Base-by-base conservation (phyloP, 1,140 invertebrate genomes). In the Potamilus streckersoni region DNA sequence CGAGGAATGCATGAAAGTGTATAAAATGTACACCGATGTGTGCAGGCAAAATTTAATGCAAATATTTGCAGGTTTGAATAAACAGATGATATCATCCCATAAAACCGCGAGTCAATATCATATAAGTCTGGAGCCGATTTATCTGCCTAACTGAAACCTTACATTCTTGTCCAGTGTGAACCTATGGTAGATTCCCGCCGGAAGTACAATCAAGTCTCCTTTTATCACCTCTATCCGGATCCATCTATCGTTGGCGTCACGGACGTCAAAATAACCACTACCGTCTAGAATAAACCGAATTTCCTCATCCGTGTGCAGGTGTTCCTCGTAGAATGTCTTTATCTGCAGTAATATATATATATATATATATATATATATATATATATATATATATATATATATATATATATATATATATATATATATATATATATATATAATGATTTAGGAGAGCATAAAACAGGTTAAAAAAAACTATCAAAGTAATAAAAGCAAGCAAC, bases 291-390 rank as follows among this genome's bases (percentile, higher is more conserved):
- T 91, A 65, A 96, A 93, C 67, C 98, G 93, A 80, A 99, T 98
- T 91, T 99, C 98, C 89, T 99, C 98, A 91, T 99, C 98, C 2
- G 95, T 95, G 87, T 99, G 98, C 64, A 99, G 91, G 91, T 99
- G 98, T 89, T 99, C 98, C 12, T 92, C 93, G 84, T 93, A 98
- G 89, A 99, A 99, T 12, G 91, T 93, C 87, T 97, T 97, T 12
- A 99, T 85, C 92, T 94, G 78, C 55, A 82, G 80, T 67, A 78
- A 70, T 73, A 61, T 69, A 63, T 68, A 2, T 17, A 27, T 38
- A 19, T 15, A 20, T 61, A 23, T 23, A 23, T n/a, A n/a, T n/a
- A n/a, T n/a, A n/a, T n/a, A 27, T 27, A 27, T 27, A 27, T 27
- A 27, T 27, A 27, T 27, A 27, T 27, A 27, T 27, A 27, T 27